A percentile compares a stretch with the other conserved stretches of the same genome.
phyloP scores from a whole-genome alignment of 2,113 vertebrate genomes.

The Pomatostomus ruficeps region DNA sequence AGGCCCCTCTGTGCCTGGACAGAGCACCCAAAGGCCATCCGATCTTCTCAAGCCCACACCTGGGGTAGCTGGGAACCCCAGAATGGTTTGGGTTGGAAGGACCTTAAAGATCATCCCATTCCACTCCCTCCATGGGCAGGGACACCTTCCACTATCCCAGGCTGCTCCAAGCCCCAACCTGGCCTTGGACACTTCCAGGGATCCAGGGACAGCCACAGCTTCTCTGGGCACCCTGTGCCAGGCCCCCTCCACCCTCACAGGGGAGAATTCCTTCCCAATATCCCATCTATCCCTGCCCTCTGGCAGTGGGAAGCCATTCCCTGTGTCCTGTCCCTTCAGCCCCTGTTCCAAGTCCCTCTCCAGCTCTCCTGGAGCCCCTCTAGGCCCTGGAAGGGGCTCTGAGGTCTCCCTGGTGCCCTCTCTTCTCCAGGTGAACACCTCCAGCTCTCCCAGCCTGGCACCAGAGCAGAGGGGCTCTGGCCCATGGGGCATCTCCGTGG shows the following conservation, averaged over 20 bases:
- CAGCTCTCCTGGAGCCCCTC: background rate
- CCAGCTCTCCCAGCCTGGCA: background rate
- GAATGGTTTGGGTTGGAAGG: background rate
- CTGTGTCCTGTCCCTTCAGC: background rate
- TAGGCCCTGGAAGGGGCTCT: background rate
- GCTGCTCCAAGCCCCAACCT: background rate
- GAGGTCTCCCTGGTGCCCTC: background rate
- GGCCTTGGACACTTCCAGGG: background rate
- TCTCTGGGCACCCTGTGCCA: background rate
- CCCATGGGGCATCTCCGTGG: fast-evolving
- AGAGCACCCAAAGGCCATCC: background rate
- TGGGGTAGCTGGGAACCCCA: background rate
- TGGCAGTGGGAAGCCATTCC: background rate
- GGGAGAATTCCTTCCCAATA: background rate
- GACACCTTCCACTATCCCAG: background rate
- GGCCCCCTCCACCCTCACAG: background rate
- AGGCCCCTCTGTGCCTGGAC: background rate
- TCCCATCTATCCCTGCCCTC: background rate
- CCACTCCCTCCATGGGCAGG: background rate
- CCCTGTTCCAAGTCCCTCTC: background rate
- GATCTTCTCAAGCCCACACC: fast-evolving
- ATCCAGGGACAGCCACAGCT: background rate
- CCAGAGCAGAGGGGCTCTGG: background rate
- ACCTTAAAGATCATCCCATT: fast-evolving
- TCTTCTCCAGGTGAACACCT: background rate